Evolutionary conservation across 2,113 vertebrate species (phyloP).

Genomic region (Vulpes ferrilata): DNA sequence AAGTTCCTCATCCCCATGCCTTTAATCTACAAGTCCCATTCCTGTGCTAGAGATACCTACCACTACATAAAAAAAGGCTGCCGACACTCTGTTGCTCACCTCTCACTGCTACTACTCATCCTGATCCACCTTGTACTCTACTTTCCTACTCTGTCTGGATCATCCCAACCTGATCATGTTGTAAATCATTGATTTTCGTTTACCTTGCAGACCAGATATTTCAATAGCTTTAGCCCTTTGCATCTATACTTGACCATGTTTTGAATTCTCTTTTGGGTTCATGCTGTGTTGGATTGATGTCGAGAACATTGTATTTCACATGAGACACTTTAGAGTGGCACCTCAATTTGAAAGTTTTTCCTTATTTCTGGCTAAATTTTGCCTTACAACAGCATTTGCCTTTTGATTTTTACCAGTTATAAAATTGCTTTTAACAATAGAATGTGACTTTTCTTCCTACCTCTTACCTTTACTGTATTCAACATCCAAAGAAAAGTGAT

Average conservation of each 20-base stretch:
- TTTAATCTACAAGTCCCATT: background rate
- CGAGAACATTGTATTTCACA: background rate
- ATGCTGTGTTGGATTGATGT: background rate
- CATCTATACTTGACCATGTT: background rate
- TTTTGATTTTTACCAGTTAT: conserved; percentile 49
- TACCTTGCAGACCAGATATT: background rate
- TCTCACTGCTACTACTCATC: background rate
- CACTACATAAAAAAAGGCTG: background rate
- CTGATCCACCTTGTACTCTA: background rate
- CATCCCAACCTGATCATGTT: background rate
- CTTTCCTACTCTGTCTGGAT: background rate
- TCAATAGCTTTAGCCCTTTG: background rate
- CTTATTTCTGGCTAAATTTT: background rate
- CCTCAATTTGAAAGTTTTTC: background rate
- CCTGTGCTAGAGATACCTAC: background rate
- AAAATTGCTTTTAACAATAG: conserved; percentile 16
- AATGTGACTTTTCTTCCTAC: background rate
- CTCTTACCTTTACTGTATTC: background rate
- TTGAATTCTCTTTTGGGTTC: background rate
- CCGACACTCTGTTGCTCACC: background rate
- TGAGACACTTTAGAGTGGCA: background rate
- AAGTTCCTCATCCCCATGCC: background rate
- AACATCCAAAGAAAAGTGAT: background rate
- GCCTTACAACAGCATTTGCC: background rate
- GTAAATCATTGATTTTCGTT: background rate